Percentiles rank a stretch among this genome's conserved stretches.
Conservation (phyloP, 2,888 invertebrate species). For the Apotomis betuletana region DNA sequence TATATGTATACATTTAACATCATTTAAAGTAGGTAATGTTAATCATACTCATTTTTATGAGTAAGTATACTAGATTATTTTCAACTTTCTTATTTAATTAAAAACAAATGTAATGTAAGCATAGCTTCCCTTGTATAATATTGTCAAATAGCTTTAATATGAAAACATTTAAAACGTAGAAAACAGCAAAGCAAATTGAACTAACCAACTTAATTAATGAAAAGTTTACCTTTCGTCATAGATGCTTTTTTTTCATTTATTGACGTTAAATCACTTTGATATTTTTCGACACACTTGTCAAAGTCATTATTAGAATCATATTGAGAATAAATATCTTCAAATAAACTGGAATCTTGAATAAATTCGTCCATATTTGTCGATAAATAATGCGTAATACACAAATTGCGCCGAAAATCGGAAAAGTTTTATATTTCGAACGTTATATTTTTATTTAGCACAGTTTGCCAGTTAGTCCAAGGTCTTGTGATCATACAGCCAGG, state of each 20-base stretch:
- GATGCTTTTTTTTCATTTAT: constrained; percentile 24
- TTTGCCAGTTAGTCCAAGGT: constrained; percentile 3
- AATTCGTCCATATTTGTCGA: constrained; percentile 52
- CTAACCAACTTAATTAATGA: not conserved
- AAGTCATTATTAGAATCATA: constrained; percentile 59
- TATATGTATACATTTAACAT: too few relatives aligned
- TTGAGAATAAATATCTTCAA: constrained; percentile 57
- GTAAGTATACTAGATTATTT: too few relatives aligned
- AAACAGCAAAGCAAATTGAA: not conserved
- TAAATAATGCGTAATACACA: constrained; percentile 21
- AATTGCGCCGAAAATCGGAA: constrained; percentile 32
- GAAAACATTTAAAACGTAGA: too few relatives aligned
- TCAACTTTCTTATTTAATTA: too few relatives aligned
- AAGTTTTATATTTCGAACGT: constrained; percentile 45
- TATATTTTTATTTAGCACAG: constrained; percentile 33
- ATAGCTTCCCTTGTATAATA: too few relatives aligned
- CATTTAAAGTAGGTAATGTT: too few relatives aligned
- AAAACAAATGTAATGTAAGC: too few relatives aligned
- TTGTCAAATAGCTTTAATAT: too few relatives aligned
- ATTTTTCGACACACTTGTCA: constrained; percentile 46
- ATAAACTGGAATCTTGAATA: constrained; percentile 46
- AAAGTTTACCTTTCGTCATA: constrained; percentile 38
- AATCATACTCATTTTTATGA: too few relatives aligned
- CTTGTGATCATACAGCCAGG: constrained; percentile 4
- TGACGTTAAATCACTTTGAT: constrained; percentile 42